Evolutionary conservation across 2,113 vertebrate genomes (phyloP).

Genomic region (Rousettus leschenaultii): DNA sequence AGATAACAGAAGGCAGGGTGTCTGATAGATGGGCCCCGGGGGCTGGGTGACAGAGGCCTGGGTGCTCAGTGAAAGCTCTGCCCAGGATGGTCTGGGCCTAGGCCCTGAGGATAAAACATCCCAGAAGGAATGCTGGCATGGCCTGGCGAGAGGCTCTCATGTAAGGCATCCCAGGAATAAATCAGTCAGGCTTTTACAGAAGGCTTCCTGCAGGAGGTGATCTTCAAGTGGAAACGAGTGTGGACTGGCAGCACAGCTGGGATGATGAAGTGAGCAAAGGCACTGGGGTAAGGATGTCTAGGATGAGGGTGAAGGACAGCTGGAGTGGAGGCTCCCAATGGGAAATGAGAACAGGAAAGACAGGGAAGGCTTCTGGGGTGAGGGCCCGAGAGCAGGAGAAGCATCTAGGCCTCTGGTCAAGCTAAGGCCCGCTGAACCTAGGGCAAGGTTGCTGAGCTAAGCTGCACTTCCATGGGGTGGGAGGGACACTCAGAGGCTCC

Average conservation of each 20-base stretch:
- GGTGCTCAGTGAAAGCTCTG: not conserved
- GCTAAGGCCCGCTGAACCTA: not conserved
- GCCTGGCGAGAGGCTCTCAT: not conserved
- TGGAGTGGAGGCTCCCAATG: not conserved
- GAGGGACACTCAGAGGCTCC: not conserved
- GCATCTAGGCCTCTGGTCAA: not conserved
- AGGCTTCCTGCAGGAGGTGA: not conserved
- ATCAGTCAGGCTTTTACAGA: not conserved
- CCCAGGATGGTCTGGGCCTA: not conserved
- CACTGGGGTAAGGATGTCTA: not conserved
- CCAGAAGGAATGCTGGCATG: not conserved
- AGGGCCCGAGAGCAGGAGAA: not conserved
- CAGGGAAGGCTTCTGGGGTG: not conserved
- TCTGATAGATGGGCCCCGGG: not conserved
- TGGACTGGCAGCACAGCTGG: not conserved
- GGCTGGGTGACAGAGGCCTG: not conserved
- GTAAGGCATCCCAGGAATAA: not conserved
- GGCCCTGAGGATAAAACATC: not conserved
- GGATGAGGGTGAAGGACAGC: not conserved
- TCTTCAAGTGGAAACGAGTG: not conserved
- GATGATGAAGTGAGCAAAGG: not conserved
- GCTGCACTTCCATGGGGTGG: rapidly evolving
- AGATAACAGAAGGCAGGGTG: not conserved
- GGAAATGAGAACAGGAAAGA: not conserved
- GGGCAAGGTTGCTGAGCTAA: not conserved